These are phyloP conservation scores for Chamaedrilus cognettii DNA, from an alignment of 2,888 invertebrate genomes.

Conservation along the genomic window DNA sequence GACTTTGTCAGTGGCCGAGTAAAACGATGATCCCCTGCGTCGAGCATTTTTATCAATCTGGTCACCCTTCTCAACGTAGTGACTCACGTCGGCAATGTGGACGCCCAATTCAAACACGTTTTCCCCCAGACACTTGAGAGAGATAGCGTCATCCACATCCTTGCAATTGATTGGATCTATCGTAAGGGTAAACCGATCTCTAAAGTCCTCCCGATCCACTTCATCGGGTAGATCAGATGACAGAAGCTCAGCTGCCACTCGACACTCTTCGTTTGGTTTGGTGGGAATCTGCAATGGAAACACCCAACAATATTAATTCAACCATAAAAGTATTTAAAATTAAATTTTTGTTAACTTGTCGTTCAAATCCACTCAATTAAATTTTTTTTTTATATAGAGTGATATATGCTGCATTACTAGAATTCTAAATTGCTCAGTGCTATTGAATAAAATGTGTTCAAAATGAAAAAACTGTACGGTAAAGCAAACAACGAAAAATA, in stretches of 20 bases:
- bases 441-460: too few species aligned
- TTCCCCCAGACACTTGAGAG: slow-evolving; percentile 72
- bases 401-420: too few species aligned
- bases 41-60: slow-evolving; percentile 69
- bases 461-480: too few species aligned
- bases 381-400: too few species aligned
- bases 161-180: slow-evolving; percentile 90
- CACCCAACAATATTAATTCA: too few species aligned
- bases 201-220: slow-evolving; percentile 56
- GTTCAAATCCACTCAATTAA: too few species aligned
- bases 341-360: too few species aligned
- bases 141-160: slow-evolving; percentile 94
- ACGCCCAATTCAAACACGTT: slow-evolving; percentile 69
- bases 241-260: slow-evolving; percentile 5
- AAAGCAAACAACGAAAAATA: too few species aligned
- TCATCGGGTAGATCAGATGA: too few species aligned
- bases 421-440: too few species aligned
- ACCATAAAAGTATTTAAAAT: too few species aligned
- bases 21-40: slow-evolving; percentile 71
- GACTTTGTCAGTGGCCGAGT: slow-evolving; percentile 58
- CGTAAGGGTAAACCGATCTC: slow-evolving; percentile 73
- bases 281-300: slow-evolving; percentile 82
- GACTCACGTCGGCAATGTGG: slow-evolving; percentile 92
- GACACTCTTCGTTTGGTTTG: slow-evolving; percentile 74
- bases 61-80: slow-evolving; percentile 75